These are phyloP conservation scores for Lasiurus borealis DNA, from an alignment of 2,113 vertebrate genomes.

Conservation along the genomic window DNA sequence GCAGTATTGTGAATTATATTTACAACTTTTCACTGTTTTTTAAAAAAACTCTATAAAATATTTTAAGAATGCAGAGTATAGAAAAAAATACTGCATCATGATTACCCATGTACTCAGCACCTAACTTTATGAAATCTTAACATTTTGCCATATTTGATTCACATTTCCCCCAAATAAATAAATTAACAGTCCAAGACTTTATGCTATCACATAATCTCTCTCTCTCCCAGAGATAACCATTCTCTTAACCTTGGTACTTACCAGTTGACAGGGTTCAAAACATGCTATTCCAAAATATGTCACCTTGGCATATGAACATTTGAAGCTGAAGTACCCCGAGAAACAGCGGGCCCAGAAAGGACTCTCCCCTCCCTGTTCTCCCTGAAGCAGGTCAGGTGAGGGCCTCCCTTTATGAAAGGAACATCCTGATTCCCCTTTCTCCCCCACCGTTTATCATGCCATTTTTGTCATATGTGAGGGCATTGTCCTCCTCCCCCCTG, in stretches of 20 bases:
- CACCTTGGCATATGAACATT: background rate
- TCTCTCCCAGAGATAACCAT: background rate
- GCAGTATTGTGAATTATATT: background rate
- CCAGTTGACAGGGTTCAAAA: background rate
- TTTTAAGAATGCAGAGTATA: background rate
- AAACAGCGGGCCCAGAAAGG: background rate
- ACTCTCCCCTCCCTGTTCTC: background rate
- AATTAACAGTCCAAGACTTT: background rate
- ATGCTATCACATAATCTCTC: background rate
- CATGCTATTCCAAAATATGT: background rate
- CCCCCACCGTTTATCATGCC: background rate
- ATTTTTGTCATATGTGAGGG: background rate
- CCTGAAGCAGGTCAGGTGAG: background rate
- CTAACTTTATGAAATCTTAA: constrained; percentile 37
- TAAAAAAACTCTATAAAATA: background rate
- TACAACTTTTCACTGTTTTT: background rate
- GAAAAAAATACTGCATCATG: background rate
- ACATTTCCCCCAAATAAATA: constrained; percentile 11
- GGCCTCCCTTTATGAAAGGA: background rate
- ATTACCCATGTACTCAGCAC: background rate
- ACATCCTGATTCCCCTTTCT: background rate
- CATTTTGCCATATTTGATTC: background rate
- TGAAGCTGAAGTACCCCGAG: background rate
- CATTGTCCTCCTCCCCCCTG: background rate
- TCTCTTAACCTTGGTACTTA: constrained; percentile 12